Evolutionary conservation across 1,140 invertebrate species (phyloP).

Genomic region (Nasonia giraulti): DNA sequence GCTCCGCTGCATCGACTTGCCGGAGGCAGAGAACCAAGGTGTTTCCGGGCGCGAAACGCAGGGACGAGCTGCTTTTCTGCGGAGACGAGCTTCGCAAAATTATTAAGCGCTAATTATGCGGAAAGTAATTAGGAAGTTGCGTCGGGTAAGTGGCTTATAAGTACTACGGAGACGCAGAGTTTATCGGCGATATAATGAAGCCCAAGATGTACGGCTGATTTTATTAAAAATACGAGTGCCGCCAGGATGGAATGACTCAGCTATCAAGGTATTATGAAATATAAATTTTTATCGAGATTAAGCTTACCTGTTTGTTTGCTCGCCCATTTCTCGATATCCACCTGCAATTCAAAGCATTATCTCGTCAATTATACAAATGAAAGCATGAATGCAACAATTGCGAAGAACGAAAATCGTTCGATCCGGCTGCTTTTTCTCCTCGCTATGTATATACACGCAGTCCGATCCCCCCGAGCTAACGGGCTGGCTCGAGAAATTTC

Average conservation of each 20-base stretch:
- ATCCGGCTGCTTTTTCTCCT: no score
- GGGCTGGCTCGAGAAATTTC: not conserved
- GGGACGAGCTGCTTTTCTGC: not conserved
- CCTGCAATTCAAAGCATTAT: no score
- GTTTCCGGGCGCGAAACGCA: not conserved
- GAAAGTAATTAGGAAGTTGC: conserved; percentile 41
- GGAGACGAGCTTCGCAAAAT: conserved; percentile 23
- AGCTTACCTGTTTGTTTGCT: no score
- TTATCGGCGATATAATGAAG: conserved; percentile 15
- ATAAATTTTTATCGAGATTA: no score
- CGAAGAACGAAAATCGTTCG: not conserved
- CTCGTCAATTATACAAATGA: no score
- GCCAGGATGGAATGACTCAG: not conserved
- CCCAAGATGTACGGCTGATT: not conserved
- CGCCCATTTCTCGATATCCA: no score
- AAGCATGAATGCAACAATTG: no score
- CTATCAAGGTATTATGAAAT: no score
- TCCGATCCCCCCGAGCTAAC: not conserved
- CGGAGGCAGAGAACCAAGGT: not conserved
- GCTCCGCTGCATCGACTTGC: not conserved
- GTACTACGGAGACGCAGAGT: conserved; percentile 11
- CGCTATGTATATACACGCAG: no score
- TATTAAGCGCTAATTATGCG: conserved; percentile 49
- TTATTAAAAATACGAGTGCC: not conserved
- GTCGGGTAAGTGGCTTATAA: conserved; percentile 36